These are phyloP conservation scores for Drosophila neutralis DNA, from an alignment of 2,888 invertebrate species.

Conservation along the genomic window DNA sequence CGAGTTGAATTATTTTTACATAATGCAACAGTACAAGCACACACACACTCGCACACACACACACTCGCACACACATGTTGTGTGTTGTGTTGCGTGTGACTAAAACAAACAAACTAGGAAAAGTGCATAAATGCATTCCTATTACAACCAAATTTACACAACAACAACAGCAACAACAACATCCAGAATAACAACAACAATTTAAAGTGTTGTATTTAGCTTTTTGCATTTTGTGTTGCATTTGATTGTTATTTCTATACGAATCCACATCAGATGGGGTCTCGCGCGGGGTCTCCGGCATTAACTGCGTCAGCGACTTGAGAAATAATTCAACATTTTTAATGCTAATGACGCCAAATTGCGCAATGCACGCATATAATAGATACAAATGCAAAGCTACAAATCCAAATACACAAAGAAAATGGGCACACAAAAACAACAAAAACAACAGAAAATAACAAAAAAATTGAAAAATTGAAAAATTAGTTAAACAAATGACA, in stretches of 20 bases:
- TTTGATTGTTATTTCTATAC: conserved; percentile 72
- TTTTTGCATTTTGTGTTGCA: conserved; percentile 35
- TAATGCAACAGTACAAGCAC: conserved; percentile 31
- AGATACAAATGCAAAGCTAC: conserved; percentile 5
- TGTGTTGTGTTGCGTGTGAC: conserved; percentile 27
- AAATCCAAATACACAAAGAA: conserved; percentile 16
- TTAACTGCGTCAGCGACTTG: conserved; percentile 80
- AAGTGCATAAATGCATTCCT: conserved; percentile 69
- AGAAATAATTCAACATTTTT: conserved; percentile 82
- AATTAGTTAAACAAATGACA: conserved; percentile 72
- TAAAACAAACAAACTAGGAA: conserved; percentile 30
- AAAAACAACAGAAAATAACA: conserved; percentile 18
- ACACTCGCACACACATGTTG: neutral
- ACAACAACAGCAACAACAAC: conserved; percentile 15
- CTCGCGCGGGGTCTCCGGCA: conserved; percentile 38
- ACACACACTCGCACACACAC: neutral
- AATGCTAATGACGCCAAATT: conserved; percentile 83
- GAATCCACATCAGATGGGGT: conserved; percentile 32
- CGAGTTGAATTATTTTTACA: conserved; percentile 49
- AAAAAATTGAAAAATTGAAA: conserved; percentile 33
- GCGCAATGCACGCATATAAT: conserved; percentile 69
- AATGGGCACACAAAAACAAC: conserved; percentile 7
- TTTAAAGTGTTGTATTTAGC: conserved; percentile 46
- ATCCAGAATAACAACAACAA: neutral
- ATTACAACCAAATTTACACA: conserved; percentile 67